phyloP scores from a whole-genome alignment of 2,888 invertebrate species.

The Campoletis raptor region DNA sequence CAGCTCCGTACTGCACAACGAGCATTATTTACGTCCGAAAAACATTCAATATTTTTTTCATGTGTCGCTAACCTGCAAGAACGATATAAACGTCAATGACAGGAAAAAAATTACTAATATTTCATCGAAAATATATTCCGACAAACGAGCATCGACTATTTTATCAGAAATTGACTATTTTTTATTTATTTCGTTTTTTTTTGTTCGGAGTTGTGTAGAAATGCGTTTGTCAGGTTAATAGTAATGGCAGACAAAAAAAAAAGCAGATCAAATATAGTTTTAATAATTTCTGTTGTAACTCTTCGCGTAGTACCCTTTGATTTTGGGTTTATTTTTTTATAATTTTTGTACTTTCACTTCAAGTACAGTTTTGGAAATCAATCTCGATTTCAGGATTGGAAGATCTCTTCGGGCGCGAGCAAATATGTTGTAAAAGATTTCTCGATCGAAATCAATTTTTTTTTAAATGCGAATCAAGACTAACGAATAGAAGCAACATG shows the following conservation, averaged over 20 bases:
- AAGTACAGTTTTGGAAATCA: neutral
- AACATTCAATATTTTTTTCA: constrained; percentile 15
- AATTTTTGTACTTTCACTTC: no score
- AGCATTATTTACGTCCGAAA: constrained; percentile 55
- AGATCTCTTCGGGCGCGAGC: neutral
- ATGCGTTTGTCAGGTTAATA: neutral
- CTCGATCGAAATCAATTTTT: neutral
- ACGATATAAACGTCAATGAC: constrained; percentile 28
- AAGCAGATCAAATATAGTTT: no score
- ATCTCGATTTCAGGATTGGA: neutral
- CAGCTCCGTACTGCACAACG: constrained; percentile 65
- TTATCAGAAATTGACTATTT: neutral
- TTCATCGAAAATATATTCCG: neutral
- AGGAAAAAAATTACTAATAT: neutral
- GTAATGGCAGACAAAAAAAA: no score
- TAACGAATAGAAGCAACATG: constrained; percentile 32
- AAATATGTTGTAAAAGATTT: neutral
- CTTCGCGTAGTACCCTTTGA: neutral
- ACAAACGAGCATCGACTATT: constrained; percentile 64
- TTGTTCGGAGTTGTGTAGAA: neutral
- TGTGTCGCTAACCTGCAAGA: constrained; percentile 50
- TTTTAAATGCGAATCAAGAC: constrained; percentile 10
- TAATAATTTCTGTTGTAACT: no score
- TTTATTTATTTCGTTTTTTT: neutral
- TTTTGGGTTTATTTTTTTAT: neutral